Evolutionary conservation across 2,113 vertebrate genomes (phyloP).

Genomic region (Gymnorhina tibicen): DNA sequence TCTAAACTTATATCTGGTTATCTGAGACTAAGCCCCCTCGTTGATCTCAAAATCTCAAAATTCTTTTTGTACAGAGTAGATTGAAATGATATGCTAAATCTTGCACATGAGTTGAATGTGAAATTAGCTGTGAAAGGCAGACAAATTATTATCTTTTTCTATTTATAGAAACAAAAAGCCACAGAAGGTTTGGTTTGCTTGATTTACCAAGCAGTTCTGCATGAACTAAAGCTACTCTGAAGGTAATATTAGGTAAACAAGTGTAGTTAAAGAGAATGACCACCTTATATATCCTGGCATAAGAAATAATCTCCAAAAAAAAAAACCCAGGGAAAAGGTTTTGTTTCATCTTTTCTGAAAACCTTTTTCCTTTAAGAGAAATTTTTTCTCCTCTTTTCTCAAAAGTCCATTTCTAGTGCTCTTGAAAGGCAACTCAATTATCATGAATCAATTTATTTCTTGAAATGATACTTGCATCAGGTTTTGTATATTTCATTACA

Average conservation of each 20-base stretch:
- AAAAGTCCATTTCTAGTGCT: neutral
- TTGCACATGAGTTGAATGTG: neutral
- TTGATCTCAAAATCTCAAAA: neutral
- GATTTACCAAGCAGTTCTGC: neutral
- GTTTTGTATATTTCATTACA: neutral
- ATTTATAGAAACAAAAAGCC: neutral
- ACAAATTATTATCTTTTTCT: neutral
- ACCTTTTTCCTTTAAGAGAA: neutral
- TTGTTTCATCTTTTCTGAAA: neutral
- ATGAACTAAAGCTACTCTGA: neutral
- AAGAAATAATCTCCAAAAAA: neutral
- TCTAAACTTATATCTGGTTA: neutral
- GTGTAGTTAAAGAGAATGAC: neutral
- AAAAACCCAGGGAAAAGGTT: neutral
- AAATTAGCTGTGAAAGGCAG: neutral
- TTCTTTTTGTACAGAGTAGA: neutral
- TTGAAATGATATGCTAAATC: neutral
- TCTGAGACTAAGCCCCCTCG: neutral
- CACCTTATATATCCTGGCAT: neutral
- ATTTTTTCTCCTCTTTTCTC: neutral
- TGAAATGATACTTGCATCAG: neutral
- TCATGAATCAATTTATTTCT: neutral
- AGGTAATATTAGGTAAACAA: neutral
- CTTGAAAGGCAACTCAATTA: neutral
- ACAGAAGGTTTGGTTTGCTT: neutral